Evolutionary conservation across 2,888 invertebrate genomes (phyloP).

Genomic region (Drosophila subsilvestris): DNA sequence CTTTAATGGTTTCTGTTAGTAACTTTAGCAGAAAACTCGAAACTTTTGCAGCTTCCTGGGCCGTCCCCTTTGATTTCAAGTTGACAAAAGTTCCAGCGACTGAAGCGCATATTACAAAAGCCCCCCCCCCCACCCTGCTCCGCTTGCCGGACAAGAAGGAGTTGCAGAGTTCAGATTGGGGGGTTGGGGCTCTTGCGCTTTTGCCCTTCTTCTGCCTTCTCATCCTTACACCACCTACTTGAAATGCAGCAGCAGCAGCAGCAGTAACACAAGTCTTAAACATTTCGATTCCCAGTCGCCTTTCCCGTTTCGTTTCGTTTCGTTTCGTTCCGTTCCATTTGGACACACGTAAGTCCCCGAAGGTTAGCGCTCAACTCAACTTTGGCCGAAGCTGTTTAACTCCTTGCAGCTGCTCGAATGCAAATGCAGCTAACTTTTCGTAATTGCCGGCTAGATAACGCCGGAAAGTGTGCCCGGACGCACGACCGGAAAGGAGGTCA

Average conservation of each 20-base stretch:
- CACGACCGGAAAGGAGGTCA: constrained; percentile 15
- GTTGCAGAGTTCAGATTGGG: constrained; percentile 23
- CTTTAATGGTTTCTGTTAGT: constrained; percentile 70
- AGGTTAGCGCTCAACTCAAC: constrained; percentile 45
- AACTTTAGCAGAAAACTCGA: constrained; percentile 62
- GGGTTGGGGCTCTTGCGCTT: constrained; percentile 40
- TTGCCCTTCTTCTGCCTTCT: constrained; percentile 11
- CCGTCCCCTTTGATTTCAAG: constrained; percentile 68
- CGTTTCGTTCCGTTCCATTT: constrained; percentile 72
- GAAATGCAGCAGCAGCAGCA: constrained; percentile 64
- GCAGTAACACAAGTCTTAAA: constrained; percentile 37
- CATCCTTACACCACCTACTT: constrained; percentile 51
- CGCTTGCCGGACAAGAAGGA: constrained; percentile 28
- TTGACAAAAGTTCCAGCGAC: constrained; percentile 67
- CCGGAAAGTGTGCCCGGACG: constrained; percentile 44
- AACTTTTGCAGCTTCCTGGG: constrained; percentile 49
- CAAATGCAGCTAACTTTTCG: constrained; percentile 54
- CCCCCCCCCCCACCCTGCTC: constrained; percentile 12
- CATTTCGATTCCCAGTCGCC: constrained; percentile 45
- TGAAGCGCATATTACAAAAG: constrained; percentile 66
- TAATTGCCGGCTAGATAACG: constrained; percentile 55
- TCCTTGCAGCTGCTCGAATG: constrained; percentile 63
- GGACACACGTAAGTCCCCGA: constrained; percentile 64
- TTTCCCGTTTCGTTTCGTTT: constrained; percentile 28
- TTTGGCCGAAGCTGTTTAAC: constrained; percentile 55